Base-by-base conservation (phyloP, 2,888 invertebrate species). In the Cerastis rubricosa region DNA sequence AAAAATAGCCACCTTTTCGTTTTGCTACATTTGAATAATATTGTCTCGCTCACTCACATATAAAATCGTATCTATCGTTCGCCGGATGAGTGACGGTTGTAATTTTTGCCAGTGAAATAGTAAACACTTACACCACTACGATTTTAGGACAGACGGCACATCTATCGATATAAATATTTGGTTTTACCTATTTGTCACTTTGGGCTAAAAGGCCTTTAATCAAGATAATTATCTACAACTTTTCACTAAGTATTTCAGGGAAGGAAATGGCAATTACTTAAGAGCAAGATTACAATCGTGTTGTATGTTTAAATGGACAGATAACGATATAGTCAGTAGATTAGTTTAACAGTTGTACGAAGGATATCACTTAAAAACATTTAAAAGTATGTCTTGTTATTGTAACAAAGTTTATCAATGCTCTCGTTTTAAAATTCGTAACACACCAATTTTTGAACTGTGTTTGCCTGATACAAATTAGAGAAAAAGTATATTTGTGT, bases 251-350 rank as follows among this genome's bases (percentile, higher is more conserved):
- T 71, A 74, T 69, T 71, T 82, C 66, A 66, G 74, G 59, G 76
- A 76, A 85, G 63, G 72, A 63, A 73, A 74, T 74, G 12, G 73
- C 73, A 82, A 82, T 87, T 82, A 35, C 35, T 3, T 35, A 78
- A 71, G 59, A 66, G 69, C 66, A 65, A 67, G 79, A 82, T 82
- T 51, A 49, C 63, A 51, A 87, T 77, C 74, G 12, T 66, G 71
- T 78, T 76, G 57, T 71, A 43, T 61, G 61, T 68, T 78, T 61
- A 76, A 75, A 85, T 69, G 71, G 59, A 75, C 43, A 66, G 85
- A 87, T 87, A 79, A 35, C 14, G 68, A 76, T 75, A 40, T 54
- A 57, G 73, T 68, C 69, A 49, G 14, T 69, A 69, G 85, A 87
- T 85, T 74, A 85, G 22, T 74, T 40, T 45, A 76, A 71, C 74